Evolutionary conservation across 2,113 vertebrate genomes (phyloP).

Genomic region (Penelope pileata): DNA sequence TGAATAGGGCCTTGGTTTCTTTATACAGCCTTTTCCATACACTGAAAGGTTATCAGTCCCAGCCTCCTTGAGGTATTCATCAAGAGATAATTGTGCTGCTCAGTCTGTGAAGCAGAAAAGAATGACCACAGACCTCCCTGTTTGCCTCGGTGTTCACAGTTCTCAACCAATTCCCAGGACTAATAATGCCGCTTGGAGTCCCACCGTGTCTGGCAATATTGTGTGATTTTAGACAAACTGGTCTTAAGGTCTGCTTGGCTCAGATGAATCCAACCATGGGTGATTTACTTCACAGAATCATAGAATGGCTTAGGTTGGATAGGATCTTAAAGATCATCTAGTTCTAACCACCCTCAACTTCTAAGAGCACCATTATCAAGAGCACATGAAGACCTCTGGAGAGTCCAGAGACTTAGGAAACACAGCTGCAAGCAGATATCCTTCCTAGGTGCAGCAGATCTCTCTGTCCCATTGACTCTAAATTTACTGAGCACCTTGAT

Average conservation of each 20-base stretch:
- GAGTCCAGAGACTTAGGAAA: neutral
- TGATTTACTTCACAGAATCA: no score
- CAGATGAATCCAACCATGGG: fast-evolving
- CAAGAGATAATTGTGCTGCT: neutral
- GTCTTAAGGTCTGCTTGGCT: neutral
- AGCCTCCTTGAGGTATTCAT: neutral
- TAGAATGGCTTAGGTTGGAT: no score
- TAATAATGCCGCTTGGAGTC: neutral
- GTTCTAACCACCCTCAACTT: no score
- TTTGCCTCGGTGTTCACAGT: neutral
- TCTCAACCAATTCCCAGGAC: neutral
- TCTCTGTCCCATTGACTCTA: neutral
- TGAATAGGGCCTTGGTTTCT: neutral
- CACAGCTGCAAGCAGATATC: neutral
- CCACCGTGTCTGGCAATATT: fast-evolving
- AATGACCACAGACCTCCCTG: fast-evolving
- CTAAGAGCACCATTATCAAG: neutral
- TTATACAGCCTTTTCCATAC: neutral
- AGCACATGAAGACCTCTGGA: neutral
- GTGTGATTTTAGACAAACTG: neutral
- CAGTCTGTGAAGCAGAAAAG: neutral
- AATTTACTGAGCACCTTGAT: no score
- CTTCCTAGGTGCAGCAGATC: neutral
- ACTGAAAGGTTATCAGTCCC: neutral
- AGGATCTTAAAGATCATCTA: no score